Evolutionary conservation across 2,888 invertebrate genomes (phyloP), one percentile per base, ranked within the genome.

Genomic region (Conus canariensis): DNA sequence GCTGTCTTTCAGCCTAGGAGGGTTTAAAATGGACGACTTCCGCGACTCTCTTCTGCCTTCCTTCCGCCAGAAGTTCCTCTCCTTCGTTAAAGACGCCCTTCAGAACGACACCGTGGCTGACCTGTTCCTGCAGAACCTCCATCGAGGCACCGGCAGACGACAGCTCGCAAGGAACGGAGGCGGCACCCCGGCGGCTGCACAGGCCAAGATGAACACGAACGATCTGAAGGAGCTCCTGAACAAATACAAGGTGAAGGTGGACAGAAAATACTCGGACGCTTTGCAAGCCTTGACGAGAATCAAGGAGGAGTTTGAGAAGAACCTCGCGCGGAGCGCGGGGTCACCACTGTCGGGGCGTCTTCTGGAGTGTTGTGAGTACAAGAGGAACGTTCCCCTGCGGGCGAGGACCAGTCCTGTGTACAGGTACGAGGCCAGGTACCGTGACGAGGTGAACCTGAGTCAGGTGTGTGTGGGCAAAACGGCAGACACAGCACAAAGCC

Each of bases 221-320:
- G 45, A 14, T 9, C 22, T 87, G 56, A 67, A 87, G 22, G 22
- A 70, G 45, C 64, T 87, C 22, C 87, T 87, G 56, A 70, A 67
- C 45, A 14, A 14, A 5, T 25, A 64, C 45, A 87, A 70, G 22
- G 67, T 70, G 8, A 87, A 87, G 16, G 70, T 87, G 45, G 87
- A 87, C 56, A 70, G 16, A 19, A 87, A 70, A 56, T 87, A 87
- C 22, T 67, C 87, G 19, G 70, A 70, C 70, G 45, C 70, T 2
- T 7, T 70, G 5, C 22, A 10, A 60, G 87, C 87, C 16, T 22
- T 87, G 87, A 45, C 14, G 45, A 67, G 70, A 8, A 22, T 87
- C 45, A 70, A 87, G 25, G 70, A 87, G n/a, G 87, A 87, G 45
- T 87, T 87, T 60, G 87, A 87, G 70, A 67, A 16, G 87, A 67